Evolutionary conservation across 2,113 vertebrate species (phyloP), one percentile per base, ranked within the genome.

Genomic region (Oreochromis aureus): DNA sequence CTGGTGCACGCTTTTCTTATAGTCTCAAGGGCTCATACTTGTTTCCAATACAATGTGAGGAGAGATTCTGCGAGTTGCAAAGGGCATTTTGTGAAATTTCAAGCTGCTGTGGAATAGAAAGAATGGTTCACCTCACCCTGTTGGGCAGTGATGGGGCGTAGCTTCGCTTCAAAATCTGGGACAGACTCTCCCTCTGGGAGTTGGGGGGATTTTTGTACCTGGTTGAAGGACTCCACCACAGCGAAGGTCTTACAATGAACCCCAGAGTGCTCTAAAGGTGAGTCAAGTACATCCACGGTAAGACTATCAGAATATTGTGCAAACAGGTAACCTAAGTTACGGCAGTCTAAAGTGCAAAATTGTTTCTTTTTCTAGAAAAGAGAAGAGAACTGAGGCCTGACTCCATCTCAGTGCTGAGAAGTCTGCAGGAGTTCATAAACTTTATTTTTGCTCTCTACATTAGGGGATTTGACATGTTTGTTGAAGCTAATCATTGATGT

Each of bases 161-260:
- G 92, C 79, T 96, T 97, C 90, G 95, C 94, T 86, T 94, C 73
- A 84, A 96, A 96, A 91, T 97, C 94, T 78, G 94, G 96, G 91
- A 95, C 54, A 46, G 90, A 94, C 69, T 96, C 86, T 83, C 94
- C 96, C 34, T 88, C 27, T 61, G 95, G 96, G 80, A 96, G 85
- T 61, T 91, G 78, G 16, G 92, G 79, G 79, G 91, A 95, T 61
- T 82, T 95, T 4, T 90, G 88, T 71, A 95, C 86, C 91, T 96
- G 88, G 76, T 82, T 94, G 89, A 95, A 96, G 61, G 90, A 95
- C 90, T 96, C 93, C 81, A 91, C 27, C 2, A 88, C 89, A 81
- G 92, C 58, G 9, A 93, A 96, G 79, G 84, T 93, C 87, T 91
- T 96, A 6, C 48, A 86, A 8, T 86, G 96, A 88, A 89, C 22